Evolutionary conservation across 1,140 invertebrate genomes (phyloP).

Genomic region (Pseudachorutes palmiensis): DNA sequence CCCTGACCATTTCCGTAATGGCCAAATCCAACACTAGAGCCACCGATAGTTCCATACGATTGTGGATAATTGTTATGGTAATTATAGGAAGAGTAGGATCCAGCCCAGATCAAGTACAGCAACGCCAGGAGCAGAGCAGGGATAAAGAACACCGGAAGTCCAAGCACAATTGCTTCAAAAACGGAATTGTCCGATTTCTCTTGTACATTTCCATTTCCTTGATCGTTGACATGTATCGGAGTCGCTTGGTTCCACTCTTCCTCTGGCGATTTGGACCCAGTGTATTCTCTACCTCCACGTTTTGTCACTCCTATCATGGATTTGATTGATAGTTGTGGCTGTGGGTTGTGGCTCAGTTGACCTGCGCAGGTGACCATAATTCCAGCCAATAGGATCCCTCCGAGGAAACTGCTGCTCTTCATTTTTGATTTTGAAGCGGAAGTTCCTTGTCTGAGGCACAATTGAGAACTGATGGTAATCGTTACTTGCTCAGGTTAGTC

Average conservation of each 20-base stretch:
- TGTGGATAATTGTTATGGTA: conserved; percentile 13
- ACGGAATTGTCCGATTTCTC: neutral
- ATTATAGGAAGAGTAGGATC: conserved; percentile 14
- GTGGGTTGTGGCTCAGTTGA: neutral
- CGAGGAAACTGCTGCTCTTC: too few relatives aligned
- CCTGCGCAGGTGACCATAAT: neutral
- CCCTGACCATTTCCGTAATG: conserved; percentile 5
- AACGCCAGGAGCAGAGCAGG: conserved; percentile 7
- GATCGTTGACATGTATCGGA: neutral
- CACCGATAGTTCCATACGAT: neutral
- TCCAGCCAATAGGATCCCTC: too few relatives aligned
- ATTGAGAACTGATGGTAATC: too few relatives aligned
- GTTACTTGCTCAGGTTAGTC: too few relatives aligned
- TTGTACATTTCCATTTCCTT: neutral
- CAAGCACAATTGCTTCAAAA: neutral
- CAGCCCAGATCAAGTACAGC: conserved; percentile 16
- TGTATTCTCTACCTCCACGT: neutral
- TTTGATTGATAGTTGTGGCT: neutral
- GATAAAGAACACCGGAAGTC: conserved; percentile 9
- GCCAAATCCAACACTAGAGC: neutral
- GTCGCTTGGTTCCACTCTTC: neutral
- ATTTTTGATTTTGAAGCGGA: too few relatives aligned
- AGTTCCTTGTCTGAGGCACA: too few relatives aligned
- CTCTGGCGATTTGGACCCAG: neutral
- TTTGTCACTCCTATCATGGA: neutral